These are phyloP conservation scores for Autographa gamma DNA, from an alignment of 2,888 invertebrate genomes.

Conservation along the genomic window DNA sequence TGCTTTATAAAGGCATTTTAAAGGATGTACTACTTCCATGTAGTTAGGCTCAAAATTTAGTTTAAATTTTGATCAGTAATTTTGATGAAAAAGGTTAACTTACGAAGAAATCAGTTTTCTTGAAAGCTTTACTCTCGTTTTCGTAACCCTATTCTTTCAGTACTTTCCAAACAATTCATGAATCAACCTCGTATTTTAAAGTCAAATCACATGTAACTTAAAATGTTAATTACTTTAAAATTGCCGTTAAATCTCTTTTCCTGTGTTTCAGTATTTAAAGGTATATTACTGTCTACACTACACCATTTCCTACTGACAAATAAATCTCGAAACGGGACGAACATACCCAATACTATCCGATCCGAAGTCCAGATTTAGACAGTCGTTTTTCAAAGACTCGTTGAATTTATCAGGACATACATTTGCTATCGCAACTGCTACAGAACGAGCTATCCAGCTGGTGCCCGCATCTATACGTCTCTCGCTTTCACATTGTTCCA, in stretches of 20 bases:
- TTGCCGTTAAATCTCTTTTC: no score
- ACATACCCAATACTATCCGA: conserved; percentile 24
- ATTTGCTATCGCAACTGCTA: conserved; percentile 44
- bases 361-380: conserved; percentile 39
- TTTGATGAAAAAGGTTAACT: no score
- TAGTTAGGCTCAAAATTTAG: neutral
- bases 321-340: neutral
- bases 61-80: no score
- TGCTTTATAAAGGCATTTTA: neutral
- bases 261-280: no score
- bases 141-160: no score
- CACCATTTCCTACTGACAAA: neutral
- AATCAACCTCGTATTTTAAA: no score
- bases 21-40: neutral
- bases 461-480: conserved; percentile 42
- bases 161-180: no score
- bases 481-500: conserved; percentile 45
- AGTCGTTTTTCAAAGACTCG: conserved; percentile 21
- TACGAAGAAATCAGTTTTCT: no score
- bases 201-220: no score
- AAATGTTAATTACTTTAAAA: no score
- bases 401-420: conserved; percentile 30
- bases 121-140: no score
- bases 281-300: no score
- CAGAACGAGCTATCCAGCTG: conserved; percentile 55